Percentiles rank a stretch among this genome's conserved stretches.
These are phyloP conservation scores for Drosophila bocqueti DNA, from an alignment of 1,140 invertebrate species.

Conservation along the genomic window DNA sequence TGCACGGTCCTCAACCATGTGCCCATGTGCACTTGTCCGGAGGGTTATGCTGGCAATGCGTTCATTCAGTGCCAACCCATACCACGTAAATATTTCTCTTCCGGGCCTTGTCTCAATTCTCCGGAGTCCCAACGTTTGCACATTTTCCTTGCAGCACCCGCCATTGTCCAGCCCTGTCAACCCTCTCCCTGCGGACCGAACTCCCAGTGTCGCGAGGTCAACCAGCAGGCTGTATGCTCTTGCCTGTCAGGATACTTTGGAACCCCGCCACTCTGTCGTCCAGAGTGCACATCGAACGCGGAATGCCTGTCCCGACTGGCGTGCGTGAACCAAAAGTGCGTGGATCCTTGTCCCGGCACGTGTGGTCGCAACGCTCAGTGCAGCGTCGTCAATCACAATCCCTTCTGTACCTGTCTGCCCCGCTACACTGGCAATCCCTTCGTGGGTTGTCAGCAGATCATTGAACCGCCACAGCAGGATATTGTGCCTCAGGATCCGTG, in stretches of 20 bases:
- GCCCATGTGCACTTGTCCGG: conserved; percentile 90
- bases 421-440: conserved; percentile 92
- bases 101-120: neutral
- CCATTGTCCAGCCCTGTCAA: conserved; percentile 88
- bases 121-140: neutral
- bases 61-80: conserved; percentile 83
- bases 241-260: conserved; percentile 87
- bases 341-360: conserved; percentile 89
- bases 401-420: conserved; percentile 90
- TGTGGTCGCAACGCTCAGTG: conserved; percentile 91
- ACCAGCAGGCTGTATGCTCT: conserved; percentile 87
- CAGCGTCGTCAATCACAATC: conserved; percentile 90
- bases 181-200: conserved; percentile 92
- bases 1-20: conserved; percentile 92
- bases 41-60: conserved; percentile 91
- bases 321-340: conserved; percentile 90
- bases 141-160: conserved; percentile 86
- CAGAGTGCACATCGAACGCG: conserved; percentile 87
- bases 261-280: conserved; percentile 86
- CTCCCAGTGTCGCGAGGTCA: conserved; percentile 88
- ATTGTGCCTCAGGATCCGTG: conserved; percentile 88
- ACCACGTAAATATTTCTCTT: conserved; percentile 86
- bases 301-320: conserved; percentile 88
- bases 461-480: conserved; percentile 90
- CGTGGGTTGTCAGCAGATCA: conserved; percentile 86